Evolutionary conservation across 2,797 vertebrate genomes (phyloP).

Genomic region (Danionella dracula): DNA sequence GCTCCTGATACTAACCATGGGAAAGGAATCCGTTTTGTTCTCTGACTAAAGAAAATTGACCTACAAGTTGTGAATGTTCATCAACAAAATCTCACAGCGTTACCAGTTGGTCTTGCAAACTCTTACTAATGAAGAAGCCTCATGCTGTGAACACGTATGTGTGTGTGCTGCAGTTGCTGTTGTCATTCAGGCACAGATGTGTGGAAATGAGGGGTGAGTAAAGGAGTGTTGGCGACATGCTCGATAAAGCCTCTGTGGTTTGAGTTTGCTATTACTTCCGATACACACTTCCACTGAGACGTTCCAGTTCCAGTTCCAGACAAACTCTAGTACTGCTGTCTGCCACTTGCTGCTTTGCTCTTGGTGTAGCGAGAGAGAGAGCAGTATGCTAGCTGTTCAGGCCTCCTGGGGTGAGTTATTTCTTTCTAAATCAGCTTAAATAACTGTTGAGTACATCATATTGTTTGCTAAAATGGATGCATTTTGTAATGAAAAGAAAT

Average conservation of each 20-base stretch:
- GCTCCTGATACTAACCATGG: conserved; percentile 49
- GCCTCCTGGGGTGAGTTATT: conserved; percentile 68
- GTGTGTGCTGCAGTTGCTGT: conserved; percentile 75
- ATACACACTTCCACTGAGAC: conserved; percentile 35
- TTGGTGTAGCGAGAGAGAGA: conserved; percentile 54
- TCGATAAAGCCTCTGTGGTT: conserved; percentile 68
- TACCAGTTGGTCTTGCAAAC: conserved; percentile 69
- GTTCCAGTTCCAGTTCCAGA: conserved; percentile 5
- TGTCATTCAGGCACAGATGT: conserved; percentile 75
- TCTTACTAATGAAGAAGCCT: conserved; percentile 58
- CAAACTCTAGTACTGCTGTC: background rate
- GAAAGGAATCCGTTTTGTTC: conserved; percentile 46
- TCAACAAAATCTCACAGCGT: conserved; percentile 21
- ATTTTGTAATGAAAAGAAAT: background rate
- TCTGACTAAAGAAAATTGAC: conserved; percentile 31
- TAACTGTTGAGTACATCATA: background rate
- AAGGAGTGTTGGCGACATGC: conserved; percentile 58
- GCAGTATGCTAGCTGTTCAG: conserved; percentile 74
- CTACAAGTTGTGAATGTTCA: conserved; percentile 20
- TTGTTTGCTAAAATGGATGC: background rate
- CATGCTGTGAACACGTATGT: conserved; percentile 61
- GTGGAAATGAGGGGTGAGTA: conserved; percentile 52
- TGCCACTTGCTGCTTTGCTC: conserved; percentile 32
- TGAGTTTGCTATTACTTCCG: conserved; percentile 70
- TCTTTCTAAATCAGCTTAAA: background rate